Conservation (phyloP, 2,888 invertebrate species). For the Eurytoma californica region DNA sequence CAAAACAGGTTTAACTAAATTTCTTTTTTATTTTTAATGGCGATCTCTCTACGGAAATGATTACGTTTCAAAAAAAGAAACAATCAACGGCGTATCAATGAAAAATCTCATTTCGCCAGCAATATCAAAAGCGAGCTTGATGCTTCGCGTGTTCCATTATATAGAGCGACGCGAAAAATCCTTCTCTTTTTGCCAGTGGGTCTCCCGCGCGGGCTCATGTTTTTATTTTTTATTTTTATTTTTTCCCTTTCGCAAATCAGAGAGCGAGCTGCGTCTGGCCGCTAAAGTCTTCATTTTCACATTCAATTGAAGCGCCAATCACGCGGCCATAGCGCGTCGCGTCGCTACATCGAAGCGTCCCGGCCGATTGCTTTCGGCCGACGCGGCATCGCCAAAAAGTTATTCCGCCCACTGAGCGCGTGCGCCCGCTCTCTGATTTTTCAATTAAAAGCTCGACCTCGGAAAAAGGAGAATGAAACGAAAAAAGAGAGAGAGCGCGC, state of each 20-base stretch:
- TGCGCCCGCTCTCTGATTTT: constrained; percentile 48
- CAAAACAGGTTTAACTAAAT: background rate
- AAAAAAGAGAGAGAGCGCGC: background rate
- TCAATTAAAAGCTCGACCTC: constrained; percentile 50
- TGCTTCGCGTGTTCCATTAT: constrained; percentile 6
- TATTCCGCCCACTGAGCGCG: constrained; percentile 36
- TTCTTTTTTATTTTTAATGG: background rate
- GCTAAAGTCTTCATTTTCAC: constrained; percentile 52
- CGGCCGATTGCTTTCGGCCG: constrained; percentile 45
- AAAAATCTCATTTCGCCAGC: constrained; percentile 2
- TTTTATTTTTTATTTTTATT: background rate
- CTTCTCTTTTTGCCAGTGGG: background rate
- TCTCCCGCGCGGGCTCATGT: background rate
- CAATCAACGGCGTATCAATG: background rate
- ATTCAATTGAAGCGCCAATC: constrained; percentile 56
- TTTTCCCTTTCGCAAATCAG: constrained; percentile 31
- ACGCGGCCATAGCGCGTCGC: constrained; percentile 50
- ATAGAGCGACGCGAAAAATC: constrained; percentile 12
- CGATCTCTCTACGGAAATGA: background rate
- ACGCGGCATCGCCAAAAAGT: constrained; percentile 45
- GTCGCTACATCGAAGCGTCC: constrained; percentile 40
- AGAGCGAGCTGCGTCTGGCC: background rate
- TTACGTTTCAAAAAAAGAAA: too few relatives aligned
- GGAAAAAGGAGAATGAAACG: background rate
- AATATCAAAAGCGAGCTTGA: background rate